Conservation (phyloP, 2,888 invertebrate genomes). For the Luperina nickerlii region DNA sequence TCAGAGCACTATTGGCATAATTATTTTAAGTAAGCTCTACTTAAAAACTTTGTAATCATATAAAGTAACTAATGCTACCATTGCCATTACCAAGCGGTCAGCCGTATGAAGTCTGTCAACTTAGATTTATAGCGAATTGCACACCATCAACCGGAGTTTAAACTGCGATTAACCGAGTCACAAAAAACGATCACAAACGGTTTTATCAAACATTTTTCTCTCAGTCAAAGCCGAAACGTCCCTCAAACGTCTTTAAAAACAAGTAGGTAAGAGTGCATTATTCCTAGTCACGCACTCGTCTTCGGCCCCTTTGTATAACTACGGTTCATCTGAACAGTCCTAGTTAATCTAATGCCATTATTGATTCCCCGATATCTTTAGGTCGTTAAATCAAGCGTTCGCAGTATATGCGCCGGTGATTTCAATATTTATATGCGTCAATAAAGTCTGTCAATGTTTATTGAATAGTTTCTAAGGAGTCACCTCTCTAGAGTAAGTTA, state of each 20-base stretch:
- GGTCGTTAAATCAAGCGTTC: constrained; percentile 65
- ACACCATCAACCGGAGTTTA: not conserved
- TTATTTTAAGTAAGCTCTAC: not conserved
- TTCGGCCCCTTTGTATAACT: constrained; percentile 76
- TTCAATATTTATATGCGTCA: constrained; percentile 54
- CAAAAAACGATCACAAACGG: not conserved
- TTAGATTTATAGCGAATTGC: not conserved
- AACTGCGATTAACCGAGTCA: constrained; percentile 29
- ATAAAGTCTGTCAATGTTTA: constrained; percentile 59
- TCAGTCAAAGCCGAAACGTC: constrained; percentile 24
- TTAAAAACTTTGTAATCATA: not conserved
- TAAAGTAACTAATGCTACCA: not conserved
- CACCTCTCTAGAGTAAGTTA: constrained; percentile 31
- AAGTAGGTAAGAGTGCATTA: constrained; percentile 70
- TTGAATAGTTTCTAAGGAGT: constrained; percentile 53
- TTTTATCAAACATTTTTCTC: constrained; percentile 22
- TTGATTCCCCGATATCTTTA: constrained; percentile 72
- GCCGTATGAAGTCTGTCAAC: not conserved
- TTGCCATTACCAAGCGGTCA: not conserved
- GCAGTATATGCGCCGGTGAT: constrained; percentile 51
- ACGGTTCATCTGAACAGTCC: constrained; percentile 79
- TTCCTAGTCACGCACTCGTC: constrained; percentile 83
- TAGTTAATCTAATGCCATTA: constrained; percentile 86
- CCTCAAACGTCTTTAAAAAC: constrained; percentile 66
- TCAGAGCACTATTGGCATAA: not conserved